phyloP scores from a whole-genome alignment of 2,113 vertebrate genomes.

The Phyllopteryx taeniolatus region DNA sequence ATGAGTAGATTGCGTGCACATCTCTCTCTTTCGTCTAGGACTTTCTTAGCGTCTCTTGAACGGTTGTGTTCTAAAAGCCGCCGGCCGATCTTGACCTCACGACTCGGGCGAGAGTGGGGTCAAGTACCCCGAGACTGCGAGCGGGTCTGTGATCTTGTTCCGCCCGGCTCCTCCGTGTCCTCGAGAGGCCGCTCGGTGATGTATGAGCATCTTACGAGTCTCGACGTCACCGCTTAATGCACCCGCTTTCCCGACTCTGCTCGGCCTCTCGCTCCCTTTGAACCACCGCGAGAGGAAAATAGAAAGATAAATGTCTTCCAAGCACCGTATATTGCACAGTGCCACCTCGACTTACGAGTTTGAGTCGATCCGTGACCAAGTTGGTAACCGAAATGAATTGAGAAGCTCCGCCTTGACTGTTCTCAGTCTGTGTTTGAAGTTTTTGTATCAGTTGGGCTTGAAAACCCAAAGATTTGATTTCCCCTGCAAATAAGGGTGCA shows the following conservation, averaged over 20 bases:
- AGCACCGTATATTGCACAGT: neutral
- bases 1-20: conserved; percentile 1
- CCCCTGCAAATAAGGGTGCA: neutral
- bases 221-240: conserved; percentile 54
- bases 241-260: conserved; percentile 36
- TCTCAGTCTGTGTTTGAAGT: neutral
- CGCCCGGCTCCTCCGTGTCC: conserved; percentile 44
- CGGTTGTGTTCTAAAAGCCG: conserved; percentile 8
- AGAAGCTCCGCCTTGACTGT: neutral
- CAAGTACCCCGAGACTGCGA: conserved; percentile 29
- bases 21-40: neutral
- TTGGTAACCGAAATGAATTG: neutral
- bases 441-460: neutral
- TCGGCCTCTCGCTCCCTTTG: conserved; percentile 22
- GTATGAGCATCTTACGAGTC: conserved; percentile 46
- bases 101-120: conserved; percentile 8
- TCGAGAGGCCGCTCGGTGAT: conserved; percentile 53
- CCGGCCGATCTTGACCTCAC: conserved; percentile 18
- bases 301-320: neutral
- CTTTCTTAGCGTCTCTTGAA: neutral
- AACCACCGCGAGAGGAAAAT: neutral
- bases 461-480: neutral
- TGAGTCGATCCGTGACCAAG: neutral
- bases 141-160: conserved; percentile 24
- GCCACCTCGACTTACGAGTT: neutral